Evolutionary conservation across 2,888 invertebrate species (phyloP).

Genomic region (Ephialtes manifestator): DNA sequence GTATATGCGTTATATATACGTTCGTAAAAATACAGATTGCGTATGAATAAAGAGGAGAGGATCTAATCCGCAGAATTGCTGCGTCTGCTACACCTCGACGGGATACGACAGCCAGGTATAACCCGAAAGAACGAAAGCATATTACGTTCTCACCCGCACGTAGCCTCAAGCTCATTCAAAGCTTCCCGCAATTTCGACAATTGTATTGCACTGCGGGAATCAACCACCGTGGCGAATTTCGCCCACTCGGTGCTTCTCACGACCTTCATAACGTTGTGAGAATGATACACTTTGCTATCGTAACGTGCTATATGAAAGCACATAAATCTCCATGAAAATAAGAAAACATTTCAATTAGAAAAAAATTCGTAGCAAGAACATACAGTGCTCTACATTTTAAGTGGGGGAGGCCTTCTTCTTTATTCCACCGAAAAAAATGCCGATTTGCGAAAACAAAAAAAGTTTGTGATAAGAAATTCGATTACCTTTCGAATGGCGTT

Average conservation of each 20-base stretch:
- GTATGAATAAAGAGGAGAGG: slow-evolving; percentile 67
- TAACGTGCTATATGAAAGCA: neutral
- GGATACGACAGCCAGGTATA: slow-evolving; percentile 1
- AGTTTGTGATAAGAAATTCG: too few relatives aligned
- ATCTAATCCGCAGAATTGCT: slow-evolving; percentile 47
- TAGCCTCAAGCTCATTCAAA: slow-evolving; percentile 39
- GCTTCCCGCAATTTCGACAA: slow-evolving; percentile 51
- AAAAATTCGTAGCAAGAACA: neutral
- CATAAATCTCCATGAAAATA: neutral
- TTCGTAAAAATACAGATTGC: slow-evolving; percentile 69
- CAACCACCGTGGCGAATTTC: slow-evolving; percentile 5
- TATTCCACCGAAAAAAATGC: too few relatives aligned
- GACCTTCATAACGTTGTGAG: neutral
- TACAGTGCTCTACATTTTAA: neutral
- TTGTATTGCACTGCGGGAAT: slow-evolving; percentile 20
- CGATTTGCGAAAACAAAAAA: too few relatives aligned
- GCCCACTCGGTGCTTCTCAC: neutral
- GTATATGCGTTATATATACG: neutral
- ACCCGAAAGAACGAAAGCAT: slow-evolving; percentile 35
- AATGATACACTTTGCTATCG: neutral
- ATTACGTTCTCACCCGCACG: slow-evolving; percentile 8
- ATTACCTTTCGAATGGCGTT: too few relatives aligned
- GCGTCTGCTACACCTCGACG: neutral
- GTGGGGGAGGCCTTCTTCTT: too few relatives aligned
- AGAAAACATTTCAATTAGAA: neutral